Conservation (phyloP, 2,888 invertebrate species). For the Sinopyrophorus schimmeli region DNA sequence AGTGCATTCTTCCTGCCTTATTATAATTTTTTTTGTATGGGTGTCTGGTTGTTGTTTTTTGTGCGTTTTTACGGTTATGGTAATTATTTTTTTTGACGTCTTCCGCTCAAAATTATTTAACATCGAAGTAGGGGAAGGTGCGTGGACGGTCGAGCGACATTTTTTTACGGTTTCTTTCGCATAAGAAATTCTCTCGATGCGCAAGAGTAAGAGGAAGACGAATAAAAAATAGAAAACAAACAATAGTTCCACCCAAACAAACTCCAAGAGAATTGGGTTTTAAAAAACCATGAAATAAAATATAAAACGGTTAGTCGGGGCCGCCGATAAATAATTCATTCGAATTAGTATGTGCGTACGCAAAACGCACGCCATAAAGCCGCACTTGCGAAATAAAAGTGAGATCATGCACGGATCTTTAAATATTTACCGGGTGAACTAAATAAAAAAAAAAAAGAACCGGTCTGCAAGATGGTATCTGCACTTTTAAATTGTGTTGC, state of each 20-base stretch:
- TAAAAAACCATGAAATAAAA: constrained; percentile 3
- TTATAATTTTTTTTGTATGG: no score
- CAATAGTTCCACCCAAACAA: neutral
- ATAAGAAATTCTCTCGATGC: no score
- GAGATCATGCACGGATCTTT: constrained; percentile 22
- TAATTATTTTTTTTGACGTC: no score
- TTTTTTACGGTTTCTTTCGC: no score
- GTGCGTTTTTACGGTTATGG: no score
- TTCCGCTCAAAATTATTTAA: no score
- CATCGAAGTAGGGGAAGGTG: no score
- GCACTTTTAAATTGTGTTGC: constrained; percentile 17
- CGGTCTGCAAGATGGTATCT: constrained; percentile 23
- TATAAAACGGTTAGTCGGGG: constrained; percentile 2
- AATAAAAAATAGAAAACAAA: neutral
- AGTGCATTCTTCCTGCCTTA: no score
- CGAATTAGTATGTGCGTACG: constrained; percentile 10
- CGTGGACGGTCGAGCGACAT: no score
- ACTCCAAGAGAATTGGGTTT: constrained; percentile 1
- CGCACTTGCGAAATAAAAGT: constrained; percentile 27
- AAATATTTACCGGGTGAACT: constrained; percentile 22
- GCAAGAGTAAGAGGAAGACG: no score
- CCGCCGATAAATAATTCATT: constrained; percentile 5
- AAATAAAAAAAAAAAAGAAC: constrained; percentile 28
- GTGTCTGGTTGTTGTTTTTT: no score
- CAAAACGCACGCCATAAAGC: constrained; percentile 8